Conservation (phyloP, 2,113 vertebrate genomes). For the Brevimyrus niger region DNA sequence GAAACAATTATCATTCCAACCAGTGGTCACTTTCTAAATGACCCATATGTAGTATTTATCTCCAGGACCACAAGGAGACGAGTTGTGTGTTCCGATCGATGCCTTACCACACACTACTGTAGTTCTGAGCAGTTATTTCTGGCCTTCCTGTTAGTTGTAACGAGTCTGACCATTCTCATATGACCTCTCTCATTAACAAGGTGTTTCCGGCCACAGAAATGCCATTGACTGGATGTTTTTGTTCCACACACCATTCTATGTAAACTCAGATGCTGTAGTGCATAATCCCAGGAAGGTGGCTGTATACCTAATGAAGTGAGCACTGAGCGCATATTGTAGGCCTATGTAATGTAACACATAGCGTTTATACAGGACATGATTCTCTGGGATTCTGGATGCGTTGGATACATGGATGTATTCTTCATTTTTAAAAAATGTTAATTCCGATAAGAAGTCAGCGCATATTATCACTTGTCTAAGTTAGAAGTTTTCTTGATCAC, state of each 20-base stretch:
- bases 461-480: slow-evolving; percentile 3
- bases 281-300: not conserved
- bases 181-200: not conserved
- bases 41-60: not conserved
- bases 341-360: not conserved
- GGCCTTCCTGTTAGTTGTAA: not conserved
- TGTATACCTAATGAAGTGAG: not conserved
- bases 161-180: not conserved
- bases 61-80: not conserved
- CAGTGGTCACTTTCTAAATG: not conserved
- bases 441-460: not conserved
- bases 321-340: not conserved
- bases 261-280: not conserved
- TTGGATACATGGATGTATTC: not conserved
- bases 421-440: not conserved
- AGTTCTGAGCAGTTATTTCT: not conserved
- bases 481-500: not conserved
- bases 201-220: not conserved
- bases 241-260: not conserved
- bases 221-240: not conserved
- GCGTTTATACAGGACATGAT: not conserved
- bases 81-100: not conserved
- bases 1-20: not conserved
- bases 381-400: not conserved
- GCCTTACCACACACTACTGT: not conserved